phyloP scores from a whole-genome alignment of 2,113 vertebrate species.

The Macquaria australasica region DNA sequence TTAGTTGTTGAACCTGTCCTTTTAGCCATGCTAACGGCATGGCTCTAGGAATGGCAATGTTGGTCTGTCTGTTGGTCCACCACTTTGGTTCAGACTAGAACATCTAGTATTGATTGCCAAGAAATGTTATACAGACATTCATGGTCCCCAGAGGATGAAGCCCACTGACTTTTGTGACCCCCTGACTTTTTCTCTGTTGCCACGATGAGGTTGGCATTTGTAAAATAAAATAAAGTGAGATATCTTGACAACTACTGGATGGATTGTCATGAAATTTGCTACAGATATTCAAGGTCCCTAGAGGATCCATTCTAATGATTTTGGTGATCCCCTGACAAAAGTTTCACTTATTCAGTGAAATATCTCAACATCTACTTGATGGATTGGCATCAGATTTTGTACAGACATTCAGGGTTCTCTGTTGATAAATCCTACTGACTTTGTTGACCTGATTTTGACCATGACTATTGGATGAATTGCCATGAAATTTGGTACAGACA shows the following conservation, averaged over 20 bases:
- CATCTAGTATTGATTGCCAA: background rate
- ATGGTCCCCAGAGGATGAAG: background rate
- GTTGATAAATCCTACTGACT: too few relatives aligned
- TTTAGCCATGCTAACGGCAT: background rate
- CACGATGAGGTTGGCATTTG: background rate
- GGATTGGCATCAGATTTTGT: too few relatives aligned
- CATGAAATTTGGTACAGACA: too few relatives aligned
- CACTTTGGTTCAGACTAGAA: background rate
- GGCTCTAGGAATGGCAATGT: background rate
- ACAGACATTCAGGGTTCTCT: too few relatives aligned
- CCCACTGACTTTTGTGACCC: background rate
- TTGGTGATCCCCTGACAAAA: too few relatives aligned
- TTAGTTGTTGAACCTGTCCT: background rate
- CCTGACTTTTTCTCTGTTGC: background rate
- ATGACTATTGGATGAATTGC: too few relatives aligned
- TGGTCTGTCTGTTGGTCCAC: background rate
- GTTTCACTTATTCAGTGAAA: too few relatives aligned
- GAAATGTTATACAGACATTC: background rate
- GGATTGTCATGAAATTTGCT: background rate
- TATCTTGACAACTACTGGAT: background rate
- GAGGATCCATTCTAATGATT: background rate
- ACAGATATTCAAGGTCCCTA: background rate
- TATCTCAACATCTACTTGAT: too few relatives aligned
- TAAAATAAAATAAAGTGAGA: background rate
- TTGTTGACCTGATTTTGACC: too few relatives aligned